Evolutionary conservation across 2,113 vertebrate genomes (phyloP).

Genomic region (Nesoenas mayeri): DNA sequence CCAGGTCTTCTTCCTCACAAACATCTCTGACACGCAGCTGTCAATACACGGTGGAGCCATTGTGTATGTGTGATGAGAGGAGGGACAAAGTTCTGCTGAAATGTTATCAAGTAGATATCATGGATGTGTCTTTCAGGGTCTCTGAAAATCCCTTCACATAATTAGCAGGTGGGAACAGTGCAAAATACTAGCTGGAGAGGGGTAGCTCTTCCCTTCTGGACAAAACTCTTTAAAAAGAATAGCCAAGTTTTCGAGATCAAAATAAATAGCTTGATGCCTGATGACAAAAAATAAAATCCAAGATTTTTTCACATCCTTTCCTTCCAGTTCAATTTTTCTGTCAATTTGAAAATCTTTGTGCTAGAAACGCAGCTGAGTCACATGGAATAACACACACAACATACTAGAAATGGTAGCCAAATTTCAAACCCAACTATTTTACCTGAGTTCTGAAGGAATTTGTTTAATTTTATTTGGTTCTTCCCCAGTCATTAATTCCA

Average conservation of each 20-base stretch:
- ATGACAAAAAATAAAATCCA: background rate
- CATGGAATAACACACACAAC: background rate
- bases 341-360: background rate
- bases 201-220: background rate
- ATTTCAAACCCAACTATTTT: background rate
- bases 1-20: constrained; percentile 7
- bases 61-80: background rate
- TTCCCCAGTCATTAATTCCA: background rate
- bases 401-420: background rate
- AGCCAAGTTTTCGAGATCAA: background rate
- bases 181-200: background rate
- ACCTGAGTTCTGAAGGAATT: background rate
- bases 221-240: background rate
- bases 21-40: background rate
- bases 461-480: background rate
- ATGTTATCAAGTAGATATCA: background rate
- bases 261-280: background rate
- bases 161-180: constrained; percentile 1
- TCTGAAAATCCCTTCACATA: constrained; percentile 5
- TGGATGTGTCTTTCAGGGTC: constrained; percentile 14
- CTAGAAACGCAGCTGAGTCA: background rate
- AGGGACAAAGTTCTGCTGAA: background rate
- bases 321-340: background rate
- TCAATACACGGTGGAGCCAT: background rate
- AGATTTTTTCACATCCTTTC: background rate